These are phyloP conservation scores for Caenorhabditis uteleia DNA, from an alignment of 2,888 invertebrate genomes.

Conservation along the genomic window DNA sequence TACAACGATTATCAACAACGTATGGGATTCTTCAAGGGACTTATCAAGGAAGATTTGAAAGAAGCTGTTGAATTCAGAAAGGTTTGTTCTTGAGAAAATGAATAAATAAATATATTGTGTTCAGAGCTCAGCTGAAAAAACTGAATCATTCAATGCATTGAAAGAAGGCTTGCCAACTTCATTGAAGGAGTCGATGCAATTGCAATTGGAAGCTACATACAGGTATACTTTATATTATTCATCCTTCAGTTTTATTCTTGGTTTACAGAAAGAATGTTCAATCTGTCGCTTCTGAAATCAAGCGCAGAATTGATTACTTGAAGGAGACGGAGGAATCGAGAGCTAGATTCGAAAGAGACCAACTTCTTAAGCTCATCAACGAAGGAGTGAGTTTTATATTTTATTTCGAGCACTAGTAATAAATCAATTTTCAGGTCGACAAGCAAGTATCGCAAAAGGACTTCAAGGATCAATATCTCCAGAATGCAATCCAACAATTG, in stretches of 20 bases:
- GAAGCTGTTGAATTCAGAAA: constrained; percentile 68
- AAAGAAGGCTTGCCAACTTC: constrained; percentile 65
- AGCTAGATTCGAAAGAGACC: constrained; percentile 85
- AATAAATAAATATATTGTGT: constrained; percentile 8
- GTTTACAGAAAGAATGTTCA: constrained; percentile 60
- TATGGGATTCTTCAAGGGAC: constrained; percentile 58
- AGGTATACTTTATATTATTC: too few relatives aligned
- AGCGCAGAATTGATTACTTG: constrained; percentile 80
- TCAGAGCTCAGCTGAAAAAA: constrained; percentile 58
- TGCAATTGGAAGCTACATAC: constrained; percentile 92
- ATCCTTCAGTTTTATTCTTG: too few relatives aligned
- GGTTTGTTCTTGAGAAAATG: constrained; percentile 27
- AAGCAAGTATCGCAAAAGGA: constrained; percentile 57
- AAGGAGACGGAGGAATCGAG: constrained; percentile 81
- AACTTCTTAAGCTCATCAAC: constrained; percentile 94
- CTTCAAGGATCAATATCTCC: constrained; percentile 65
- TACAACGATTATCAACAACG: constrained; percentile 58
- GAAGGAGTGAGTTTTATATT: constrained; percentile 75
- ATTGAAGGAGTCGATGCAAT: constrained; percentile 81
- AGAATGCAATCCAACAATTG: constrained; percentile 63
- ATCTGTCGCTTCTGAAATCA: constrained; percentile 60
- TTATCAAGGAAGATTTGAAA: constrained; percentile 66
- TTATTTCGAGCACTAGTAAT: background rate
- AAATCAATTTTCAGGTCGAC: constrained; percentile 50
- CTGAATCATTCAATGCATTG: constrained; percentile 60